Percentiles rank a stretch among this genome's conserved stretches.
phyloP scores from a whole-genome alignment of 2,797 vertebrate genomes.

The Premnoplex brunnescens region DNA sequence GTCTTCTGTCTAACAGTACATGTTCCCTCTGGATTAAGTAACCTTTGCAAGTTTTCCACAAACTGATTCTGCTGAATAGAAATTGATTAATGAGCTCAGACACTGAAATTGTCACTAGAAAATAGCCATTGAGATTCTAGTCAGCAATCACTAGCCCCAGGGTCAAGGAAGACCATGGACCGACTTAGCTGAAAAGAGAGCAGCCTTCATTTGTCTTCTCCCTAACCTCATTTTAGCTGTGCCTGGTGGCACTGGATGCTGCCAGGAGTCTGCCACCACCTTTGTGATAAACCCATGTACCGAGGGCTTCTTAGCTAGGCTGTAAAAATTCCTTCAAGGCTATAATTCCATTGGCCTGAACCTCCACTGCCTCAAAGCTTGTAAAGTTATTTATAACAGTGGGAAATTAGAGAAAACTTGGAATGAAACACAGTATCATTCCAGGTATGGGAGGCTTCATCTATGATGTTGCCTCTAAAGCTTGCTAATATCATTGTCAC shows the following conservation, averaged over 20 bases:
- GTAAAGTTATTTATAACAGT: neutral
- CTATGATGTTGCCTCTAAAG: neutral
- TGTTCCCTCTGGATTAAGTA: conserved; percentile 74
- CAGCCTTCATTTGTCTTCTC: conserved; percentile 42
- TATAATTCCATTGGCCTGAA: neutral
- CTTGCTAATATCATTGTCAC: neutral
- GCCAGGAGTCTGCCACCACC: neutral
- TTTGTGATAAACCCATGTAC: conserved; percentile 11
- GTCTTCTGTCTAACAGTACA: conserved; percentile 70
- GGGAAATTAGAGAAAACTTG: neutral
- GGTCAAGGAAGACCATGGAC: conserved; percentile 47
- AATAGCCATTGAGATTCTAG: conserved; percentile 57
- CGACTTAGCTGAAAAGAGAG: neutral
- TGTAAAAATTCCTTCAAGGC: neutral
- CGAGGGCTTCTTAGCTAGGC: neutral
- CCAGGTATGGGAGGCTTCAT: neutral
- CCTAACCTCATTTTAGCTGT: conserved; percentile 9
- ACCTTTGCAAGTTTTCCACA: conserved; percentile 73
- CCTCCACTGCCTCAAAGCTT: neutral
- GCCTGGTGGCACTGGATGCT: neutral
- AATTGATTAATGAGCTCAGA: conserved; percentile 71
- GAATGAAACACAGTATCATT: neutral
- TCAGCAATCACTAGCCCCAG: conserved; percentile 20
- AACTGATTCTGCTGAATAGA: conserved; percentile 55
- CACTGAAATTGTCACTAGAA: conserved; percentile 59